Evolutionary conservation across 2,113 vertebrate genomes (phyloP), one percentile per base, ranked within the genome.

Genomic region (Eclectus roratus): DNA sequence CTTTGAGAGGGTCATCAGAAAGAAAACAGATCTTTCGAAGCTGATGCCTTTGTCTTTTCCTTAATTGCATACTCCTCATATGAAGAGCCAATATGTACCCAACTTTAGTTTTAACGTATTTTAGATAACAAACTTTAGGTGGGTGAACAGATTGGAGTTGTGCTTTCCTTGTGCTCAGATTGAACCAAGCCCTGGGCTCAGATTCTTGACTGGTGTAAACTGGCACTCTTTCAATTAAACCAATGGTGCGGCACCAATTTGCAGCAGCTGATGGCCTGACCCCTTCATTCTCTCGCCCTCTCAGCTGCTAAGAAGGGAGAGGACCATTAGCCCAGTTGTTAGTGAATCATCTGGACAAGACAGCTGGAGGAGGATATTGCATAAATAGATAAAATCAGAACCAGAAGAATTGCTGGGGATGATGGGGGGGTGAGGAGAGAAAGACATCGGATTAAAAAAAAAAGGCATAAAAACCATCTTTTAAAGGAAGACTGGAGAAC

Each of bases 261-360:
- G 85, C 85, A 95, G 79, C 95, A 93, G 94, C 91, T 93, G 91
- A 97, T 88, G 83, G 66, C 79, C 82, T 97, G 93, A 89, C 91
- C 85, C 61, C 52, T 63, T 93, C 76, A 76, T 88, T 96, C 77
- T 84, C 81, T 91, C 74, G 83, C 65, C 68, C 80, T 83, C 87
- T 93, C 85, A 82, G 73, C 85, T 86, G 80, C 89, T 97, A 92
- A 96, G 96, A 96, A 98, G 93, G 15, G 72, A 96, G 95, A 97
- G 20, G 91, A 92, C 95, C 89, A 97, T 98, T 97, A 97, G 94
- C 96, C 88, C 94, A 91, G 87, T 55, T 46, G 94, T 96, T 98
- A 97, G 96, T 90, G 96, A 97, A 97, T 97, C 60, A 41, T 97
- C 97, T 97, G 97, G 94, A 97, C 88, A 92, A 95, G 97, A 93